These are phyloP conservation scores for Erpobdella octoculata DNA, from an alignment of 2,888 invertebrate species.

Conservation along the genomic window DNA sequence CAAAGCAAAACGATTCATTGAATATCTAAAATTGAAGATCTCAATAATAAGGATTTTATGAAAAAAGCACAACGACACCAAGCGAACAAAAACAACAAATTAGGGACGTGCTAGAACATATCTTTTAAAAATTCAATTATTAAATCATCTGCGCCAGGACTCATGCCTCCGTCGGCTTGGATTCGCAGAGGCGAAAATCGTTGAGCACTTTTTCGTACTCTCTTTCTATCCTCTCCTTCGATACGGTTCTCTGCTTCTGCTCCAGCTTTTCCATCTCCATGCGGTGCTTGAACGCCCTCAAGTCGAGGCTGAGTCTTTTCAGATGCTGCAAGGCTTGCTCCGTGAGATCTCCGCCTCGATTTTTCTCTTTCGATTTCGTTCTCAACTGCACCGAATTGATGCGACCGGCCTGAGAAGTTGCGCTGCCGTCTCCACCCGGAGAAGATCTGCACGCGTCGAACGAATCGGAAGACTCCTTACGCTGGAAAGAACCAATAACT, in stretches of 20 bases:
- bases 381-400: background rate
- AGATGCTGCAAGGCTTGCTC: slow-evolving; percentile 5
- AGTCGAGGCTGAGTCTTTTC: slow-evolving; percentile 2
- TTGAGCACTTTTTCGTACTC: background rate
- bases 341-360: background rate
- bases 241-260: slow-evolving; percentile 4
- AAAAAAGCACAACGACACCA: too few species aligned
- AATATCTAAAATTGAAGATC: too few species aligned
- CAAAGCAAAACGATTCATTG: too few species aligned
- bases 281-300: slow-evolving; percentile 14
- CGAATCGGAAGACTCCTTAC: background rate
- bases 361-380: too few species aligned
- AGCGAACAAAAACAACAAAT: too few species aligned
- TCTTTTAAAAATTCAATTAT: too few species aligned
- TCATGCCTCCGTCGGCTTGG: too few species aligned
- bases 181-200: background rate
- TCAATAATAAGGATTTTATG: too few species aligned
- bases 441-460: background rate
- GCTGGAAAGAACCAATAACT: background rate
- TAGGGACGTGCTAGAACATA: too few species aligned
- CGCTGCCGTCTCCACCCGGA: background rate
- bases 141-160: too few species aligned
- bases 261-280: slow-evolving; percentile 6
- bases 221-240: slow-evolving; percentile 4
- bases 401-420: background rate